Evolutionary conservation across 2,113 vertebrate species (phyloP).

Genomic region (Arothron firmamentum): DNA sequence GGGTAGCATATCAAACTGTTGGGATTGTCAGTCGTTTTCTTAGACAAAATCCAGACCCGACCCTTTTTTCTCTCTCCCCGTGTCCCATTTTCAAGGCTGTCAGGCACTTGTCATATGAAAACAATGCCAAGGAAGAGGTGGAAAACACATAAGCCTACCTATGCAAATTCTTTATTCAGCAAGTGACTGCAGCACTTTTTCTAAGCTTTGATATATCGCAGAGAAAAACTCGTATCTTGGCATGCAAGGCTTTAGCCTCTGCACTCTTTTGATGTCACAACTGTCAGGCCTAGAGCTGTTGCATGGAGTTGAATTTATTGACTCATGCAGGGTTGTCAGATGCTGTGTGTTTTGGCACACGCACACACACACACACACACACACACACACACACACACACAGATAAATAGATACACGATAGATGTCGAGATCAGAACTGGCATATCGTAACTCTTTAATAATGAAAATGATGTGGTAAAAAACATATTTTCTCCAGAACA

Average conservation of each 20-base stretch:
- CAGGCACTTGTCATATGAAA: slow-evolving; percentile 66
- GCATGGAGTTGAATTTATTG: background rate
- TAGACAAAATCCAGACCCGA: slow-evolving; percentile 52
- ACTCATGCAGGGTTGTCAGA: background rate
- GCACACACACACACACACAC: too few species aligned
- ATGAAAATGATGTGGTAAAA: too few species aligned
- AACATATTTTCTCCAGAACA: too few species aligned
- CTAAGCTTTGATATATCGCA: slow-evolving; percentile 42
- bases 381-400: too few species aligned
- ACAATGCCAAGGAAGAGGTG: slow-evolving; percentile 58
- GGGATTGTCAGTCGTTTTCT: slow-evolving; percentile 58
- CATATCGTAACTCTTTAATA: too few species aligned
- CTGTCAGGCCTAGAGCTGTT: slow-evolving; percentile 12
- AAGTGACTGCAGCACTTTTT: slow-evolving; percentile 37
- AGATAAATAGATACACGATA: too few species aligned
- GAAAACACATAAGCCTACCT: slow-evolving; percentile 65
- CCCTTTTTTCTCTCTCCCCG: slow-evolving; percentile 48
- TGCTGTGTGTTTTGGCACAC: too few species aligned
- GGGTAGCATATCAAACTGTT: slow-evolving; percentile 49
- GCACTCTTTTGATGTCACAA: slow-evolving; percentile 21
- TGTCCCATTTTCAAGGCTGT: slow-evolving; percentile 64
- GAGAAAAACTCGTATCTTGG: slow-evolving; percentile 45
- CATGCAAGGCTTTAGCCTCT: slow-evolving; percentile 22
- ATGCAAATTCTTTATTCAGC: slow-evolving; percentile 59
- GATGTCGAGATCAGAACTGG: too few species aligned